Conservation (phyloP, 37 sponge, comb jelly and placozoan genomes). For the Haliclona indistincta region DNA sequence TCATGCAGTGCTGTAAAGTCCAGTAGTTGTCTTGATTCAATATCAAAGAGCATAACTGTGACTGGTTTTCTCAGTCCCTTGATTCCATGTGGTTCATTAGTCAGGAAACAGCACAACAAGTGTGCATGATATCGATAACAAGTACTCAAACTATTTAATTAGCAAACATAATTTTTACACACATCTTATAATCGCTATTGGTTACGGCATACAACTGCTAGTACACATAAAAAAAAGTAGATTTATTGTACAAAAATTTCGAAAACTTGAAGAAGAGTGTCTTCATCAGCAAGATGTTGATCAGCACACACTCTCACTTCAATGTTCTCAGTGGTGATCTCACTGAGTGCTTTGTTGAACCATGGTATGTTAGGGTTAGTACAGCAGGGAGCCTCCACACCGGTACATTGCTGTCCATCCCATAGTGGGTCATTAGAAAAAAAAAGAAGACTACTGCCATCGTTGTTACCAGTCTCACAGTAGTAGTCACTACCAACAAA, state of each 20-base stretch:
- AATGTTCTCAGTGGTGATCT: neutral
- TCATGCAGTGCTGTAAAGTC: no score
- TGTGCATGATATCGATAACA: no score
- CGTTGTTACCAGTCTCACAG: constrained; percentile 11
- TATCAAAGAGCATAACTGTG: no score
- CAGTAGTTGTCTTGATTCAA: no score
- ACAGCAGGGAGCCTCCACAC: constrained; percentile 3
- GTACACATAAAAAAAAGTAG: neutral
- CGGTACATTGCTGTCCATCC: constrained; percentile 18
- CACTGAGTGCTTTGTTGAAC: constrained; percentile 9
- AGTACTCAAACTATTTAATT: no score
- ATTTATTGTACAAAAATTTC: neutral
- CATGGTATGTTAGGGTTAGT: constrained; percentile 10
- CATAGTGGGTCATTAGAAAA: constrained; percentile 13
- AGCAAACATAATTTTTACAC: no score
- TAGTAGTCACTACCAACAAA: constrained; percentile 32
- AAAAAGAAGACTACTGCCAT: neutral
- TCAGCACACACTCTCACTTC: constrained; percentile 27
- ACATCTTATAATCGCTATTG: no score
- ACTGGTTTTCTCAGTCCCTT: no score
- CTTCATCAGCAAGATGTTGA: neutral
- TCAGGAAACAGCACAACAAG: no score
- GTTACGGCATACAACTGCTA: no score
- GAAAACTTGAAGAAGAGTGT: neutral
- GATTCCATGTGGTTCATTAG: no score